Percentiles rank a stretch among this genome's conserved stretches.
Evolutionary conservation across 2,797 vertebrate species (phyloP).

Genomic region (Sebastes goodei): DNA sequence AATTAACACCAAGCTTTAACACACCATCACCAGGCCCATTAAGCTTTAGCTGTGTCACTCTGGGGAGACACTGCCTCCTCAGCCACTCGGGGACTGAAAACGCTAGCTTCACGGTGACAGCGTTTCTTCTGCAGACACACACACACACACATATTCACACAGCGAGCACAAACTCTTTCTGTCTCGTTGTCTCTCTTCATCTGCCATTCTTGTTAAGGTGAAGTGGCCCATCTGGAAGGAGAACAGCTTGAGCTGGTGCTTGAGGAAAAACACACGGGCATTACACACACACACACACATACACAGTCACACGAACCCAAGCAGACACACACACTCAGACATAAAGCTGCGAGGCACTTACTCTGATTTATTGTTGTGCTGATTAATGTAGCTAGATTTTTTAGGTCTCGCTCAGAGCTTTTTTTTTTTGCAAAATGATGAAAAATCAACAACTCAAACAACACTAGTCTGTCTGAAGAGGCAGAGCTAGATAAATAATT

Average conservation of each 20-base stretch:
- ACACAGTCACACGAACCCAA: constrained; percentile 1
- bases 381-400: constrained; percentile 27
- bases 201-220: constrained; percentile 52
- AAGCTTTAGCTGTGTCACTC: constrained; percentile 67
- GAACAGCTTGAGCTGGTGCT: constrained; percentile 49
- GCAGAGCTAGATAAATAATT: neutral
- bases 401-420: constrained; percentile 25
- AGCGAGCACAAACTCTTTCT: constrained; percentile 34
- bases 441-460: neutral
- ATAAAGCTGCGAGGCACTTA: neutral
- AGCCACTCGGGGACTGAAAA: constrained; percentile 43
- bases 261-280: constrained; percentile 15
- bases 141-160: neutral
- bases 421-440: constrained; percentile 12
- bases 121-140: constrained; percentile 1
- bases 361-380: constrained; percentile 40
- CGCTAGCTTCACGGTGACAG: constrained; percentile 24
- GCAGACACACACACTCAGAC: constrained; percentile 8
- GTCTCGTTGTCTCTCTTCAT: constrained; percentile 40
- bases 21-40: constrained; percentile 71
- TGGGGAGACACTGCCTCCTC: constrained; percentile 52
- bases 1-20: constrained; percentile 74
- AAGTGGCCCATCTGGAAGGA: constrained; percentile 61
- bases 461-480: constrained; percentile 34
- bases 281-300: constrained; percentile 4